Base-by-base conservation (phyloP, 2,888 invertebrate genomes). In the Galerucella pusilla region DNA sequence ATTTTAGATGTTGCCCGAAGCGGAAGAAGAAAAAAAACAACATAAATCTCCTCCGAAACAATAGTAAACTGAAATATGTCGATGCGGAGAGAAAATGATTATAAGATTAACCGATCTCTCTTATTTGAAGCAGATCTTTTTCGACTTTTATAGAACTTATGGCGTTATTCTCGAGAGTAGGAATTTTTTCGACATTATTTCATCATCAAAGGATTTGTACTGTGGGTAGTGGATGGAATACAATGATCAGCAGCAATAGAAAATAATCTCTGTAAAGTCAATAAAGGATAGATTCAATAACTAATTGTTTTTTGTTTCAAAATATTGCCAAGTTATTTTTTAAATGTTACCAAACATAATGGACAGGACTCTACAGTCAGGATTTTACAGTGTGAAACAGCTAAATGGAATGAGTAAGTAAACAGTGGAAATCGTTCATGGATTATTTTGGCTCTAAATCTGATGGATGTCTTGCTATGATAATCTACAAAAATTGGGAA, bases 71-170 rank as follows among this genome's bases (percentile, higher is more conserved):
- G 35, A 45, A 64, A 64, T 46, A 64, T 64, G 68, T 71, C 71
- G 71, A 68, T 71, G 68, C 52, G 71, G 69, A 73, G 65, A 72
- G 63, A 71, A 71, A 71, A 72, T 60, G 71, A 72, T 67, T 70
- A 75, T 73, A 75, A 75, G 75, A 75, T 75, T 75, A 75, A 75
- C 73, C 61, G 72, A 72, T 72, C 71, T 63, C 60, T 69, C 67
- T 71, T 70, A 75, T 66, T 75, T 75, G 45, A 66, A 67, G 71
- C 65, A 60, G 67, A 66, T 71, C 65, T 75, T 75, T 74, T 64
- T 59, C 52, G 63, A 54, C 25, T 68, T 67, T 60, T 57, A 16
- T 63, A 68, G 54, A 73, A 63, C 61, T 63, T 54, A 42, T 20
- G 68, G 68, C 63, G 57, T 57, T 60, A 45, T 73, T 20, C n/a